Conservation (phyloP, 2,888 invertebrate species). For the Galerucella nymphaeae region DNA sequence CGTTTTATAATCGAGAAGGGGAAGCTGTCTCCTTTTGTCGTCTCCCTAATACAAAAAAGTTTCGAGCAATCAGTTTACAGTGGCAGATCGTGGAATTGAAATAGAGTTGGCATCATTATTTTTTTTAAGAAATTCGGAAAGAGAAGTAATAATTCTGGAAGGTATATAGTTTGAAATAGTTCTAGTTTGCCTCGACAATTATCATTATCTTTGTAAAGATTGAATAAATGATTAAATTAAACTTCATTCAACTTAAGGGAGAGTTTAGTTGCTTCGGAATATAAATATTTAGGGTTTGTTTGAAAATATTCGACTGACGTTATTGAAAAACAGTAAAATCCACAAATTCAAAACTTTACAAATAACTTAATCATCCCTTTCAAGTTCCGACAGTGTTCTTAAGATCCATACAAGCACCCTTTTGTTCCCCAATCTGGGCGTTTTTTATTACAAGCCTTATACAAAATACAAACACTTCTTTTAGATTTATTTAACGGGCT, state of each 20-base stretch:
- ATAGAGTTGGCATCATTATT: background rate
- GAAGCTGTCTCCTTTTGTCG: constrained; percentile 14
- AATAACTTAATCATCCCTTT: background rate
- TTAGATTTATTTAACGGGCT: constrained; percentile 53
- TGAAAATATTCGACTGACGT: too few relatives aligned
- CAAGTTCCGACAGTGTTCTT: constrained; percentile 36
- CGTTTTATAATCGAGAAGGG: constrained; percentile 30
- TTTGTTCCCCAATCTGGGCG: constrained; percentile 54
- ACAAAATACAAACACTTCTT: constrained; percentile 61
- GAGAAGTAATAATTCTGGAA: background rate
- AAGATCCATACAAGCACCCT: constrained; percentile 54
- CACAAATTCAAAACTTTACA: too few relatives aligned
- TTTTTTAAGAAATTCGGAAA: background rate
- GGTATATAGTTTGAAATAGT: too few relatives aligned
- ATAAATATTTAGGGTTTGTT: too few relatives aligned
- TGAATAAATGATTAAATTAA: too few relatives aligned
- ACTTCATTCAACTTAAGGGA: too few relatives aligned
- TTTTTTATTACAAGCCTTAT: constrained; percentile 61
- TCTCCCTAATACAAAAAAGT: constrained; percentile 1
- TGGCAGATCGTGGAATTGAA: background rate
- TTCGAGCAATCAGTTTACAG: background rate
- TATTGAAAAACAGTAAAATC: too few relatives aligned
- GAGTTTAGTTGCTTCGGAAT: too few relatives aligned
- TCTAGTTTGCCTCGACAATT: too few relatives aligned
- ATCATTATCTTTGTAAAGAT: too few relatives aligned